phyloP scores from a whole-genome alignment of 2,888 invertebrate genomes.

The Dolomedes plantarius region DNA sequence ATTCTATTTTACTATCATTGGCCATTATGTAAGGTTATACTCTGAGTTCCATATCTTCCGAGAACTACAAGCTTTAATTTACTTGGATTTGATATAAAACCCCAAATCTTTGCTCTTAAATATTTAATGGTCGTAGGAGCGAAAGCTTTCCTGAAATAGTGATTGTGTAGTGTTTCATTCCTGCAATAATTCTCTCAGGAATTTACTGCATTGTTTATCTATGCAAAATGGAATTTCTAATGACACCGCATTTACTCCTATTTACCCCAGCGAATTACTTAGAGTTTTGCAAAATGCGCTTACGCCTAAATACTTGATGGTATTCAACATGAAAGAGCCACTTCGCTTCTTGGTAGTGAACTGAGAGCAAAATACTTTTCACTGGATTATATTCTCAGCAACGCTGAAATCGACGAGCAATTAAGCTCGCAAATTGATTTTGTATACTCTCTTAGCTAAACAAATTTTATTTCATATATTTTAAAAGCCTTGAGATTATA shows the following conservation, averaged over 20 bases:
- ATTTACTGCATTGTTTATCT: neutral
- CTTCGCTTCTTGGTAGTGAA: neutral
- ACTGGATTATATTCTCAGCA: no score
- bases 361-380: no score
- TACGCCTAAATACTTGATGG: neutral
- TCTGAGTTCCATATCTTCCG: neutral
- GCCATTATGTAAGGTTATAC: no score
- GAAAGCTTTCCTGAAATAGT: neutral
- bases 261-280: neutral
- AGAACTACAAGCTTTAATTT: neutral
- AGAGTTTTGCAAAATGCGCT: neutral
- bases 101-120: neutral
- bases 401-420: no score
- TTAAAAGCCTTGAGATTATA: no score
- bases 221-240: constrained; percentile 18
- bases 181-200: neutral
- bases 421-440: no score
- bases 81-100: neutral
- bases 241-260: neutral
- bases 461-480: no score
- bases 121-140: neutral
- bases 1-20: no score
- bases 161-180: neutral
- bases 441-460: no score
- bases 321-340: neutral